These are phyloP conservation scores for Enhydra lutris DNA, from an alignment of 2,113 vertebrate species.

Conservation along the genomic window DNA sequence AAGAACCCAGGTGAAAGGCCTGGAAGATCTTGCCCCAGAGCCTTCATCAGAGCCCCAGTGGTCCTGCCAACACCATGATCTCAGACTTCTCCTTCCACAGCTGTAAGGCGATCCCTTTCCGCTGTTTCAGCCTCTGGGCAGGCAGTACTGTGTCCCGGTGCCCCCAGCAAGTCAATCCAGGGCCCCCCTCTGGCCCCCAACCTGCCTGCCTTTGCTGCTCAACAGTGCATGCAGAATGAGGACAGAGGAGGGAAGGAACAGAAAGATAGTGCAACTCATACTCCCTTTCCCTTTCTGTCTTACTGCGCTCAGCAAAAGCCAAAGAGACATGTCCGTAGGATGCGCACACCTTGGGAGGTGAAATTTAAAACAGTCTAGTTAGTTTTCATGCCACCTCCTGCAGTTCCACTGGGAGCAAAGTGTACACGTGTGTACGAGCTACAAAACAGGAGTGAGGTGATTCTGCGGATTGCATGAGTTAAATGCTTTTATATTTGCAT, in stretches of 20 bases:
- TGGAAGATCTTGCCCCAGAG: neutral
- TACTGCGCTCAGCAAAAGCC: neutral
- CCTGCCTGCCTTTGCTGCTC: neutral
- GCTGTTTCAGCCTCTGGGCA: accelerated
- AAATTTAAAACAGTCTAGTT: neutral
- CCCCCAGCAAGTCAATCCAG: neutral
- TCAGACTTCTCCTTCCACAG: neutral
- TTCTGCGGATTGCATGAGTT: neutral
- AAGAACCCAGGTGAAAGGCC: neutral
- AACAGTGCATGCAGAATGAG: neutral
- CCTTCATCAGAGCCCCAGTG: neutral
- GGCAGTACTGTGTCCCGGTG: neutral
- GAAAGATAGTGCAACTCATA: neutral
- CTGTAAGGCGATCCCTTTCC: neutral
- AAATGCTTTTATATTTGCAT: conserved; percentile 8
- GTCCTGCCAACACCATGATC: neutral
- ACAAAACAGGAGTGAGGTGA: neutral
- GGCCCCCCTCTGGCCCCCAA: accelerated
- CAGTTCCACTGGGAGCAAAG: neutral
- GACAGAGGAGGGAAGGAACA: too few species aligned
- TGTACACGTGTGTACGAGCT: accelerated
- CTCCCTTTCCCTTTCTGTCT: neutral
- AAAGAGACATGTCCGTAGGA: neutral
- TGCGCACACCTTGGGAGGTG: accelerated
- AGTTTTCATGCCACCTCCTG: neutral